Conservation (phyloP, 2,113 vertebrate species). For the Barbus barbus region DNA sequence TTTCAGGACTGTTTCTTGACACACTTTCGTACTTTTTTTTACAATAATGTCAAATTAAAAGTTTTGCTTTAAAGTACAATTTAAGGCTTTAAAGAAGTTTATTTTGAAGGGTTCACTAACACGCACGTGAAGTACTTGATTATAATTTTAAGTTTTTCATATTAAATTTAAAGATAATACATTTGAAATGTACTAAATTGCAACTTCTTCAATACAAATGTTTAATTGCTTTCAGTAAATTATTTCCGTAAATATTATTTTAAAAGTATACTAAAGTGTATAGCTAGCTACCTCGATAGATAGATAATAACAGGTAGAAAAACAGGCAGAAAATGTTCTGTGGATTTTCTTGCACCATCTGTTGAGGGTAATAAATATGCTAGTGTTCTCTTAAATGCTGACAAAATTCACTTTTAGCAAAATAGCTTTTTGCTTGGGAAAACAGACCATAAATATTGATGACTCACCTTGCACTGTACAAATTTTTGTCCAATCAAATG, state of each 20-base stretch:
- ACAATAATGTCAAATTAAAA: too few species aligned
- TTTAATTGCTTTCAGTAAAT: too few species aligned
- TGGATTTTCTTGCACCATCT: not conserved
- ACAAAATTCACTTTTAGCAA: not conserved
- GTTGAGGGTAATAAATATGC: too few species aligned
- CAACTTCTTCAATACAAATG: not conserved
- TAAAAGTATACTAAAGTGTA: too few species aligned
- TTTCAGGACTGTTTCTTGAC: not conserved
- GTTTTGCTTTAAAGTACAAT: not conserved
- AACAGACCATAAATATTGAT: not conserved
- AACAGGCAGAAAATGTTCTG: too few species aligned
- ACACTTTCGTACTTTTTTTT: too few species aligned
- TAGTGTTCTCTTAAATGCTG: not conserved
- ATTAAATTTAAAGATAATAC: not conserved
- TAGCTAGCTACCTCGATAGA: too few species aligned
- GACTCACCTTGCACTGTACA: not conserved
- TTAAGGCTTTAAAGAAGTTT: too few species aligned
- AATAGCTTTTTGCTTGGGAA: too few species aligned
- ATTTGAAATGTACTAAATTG: not conserved
- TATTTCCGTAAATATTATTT: too few species aligned
- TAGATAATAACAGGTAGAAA: too few species aligned
- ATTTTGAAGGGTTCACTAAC: not conserved
- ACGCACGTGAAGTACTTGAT: not conserved
- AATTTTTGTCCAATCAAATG: not conserved
- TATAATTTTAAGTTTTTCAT: not conserved